Base-by-base conservation (phyloP, 2,797 vertebrate genomes). In the Leucoraja ocellata region DNA sequence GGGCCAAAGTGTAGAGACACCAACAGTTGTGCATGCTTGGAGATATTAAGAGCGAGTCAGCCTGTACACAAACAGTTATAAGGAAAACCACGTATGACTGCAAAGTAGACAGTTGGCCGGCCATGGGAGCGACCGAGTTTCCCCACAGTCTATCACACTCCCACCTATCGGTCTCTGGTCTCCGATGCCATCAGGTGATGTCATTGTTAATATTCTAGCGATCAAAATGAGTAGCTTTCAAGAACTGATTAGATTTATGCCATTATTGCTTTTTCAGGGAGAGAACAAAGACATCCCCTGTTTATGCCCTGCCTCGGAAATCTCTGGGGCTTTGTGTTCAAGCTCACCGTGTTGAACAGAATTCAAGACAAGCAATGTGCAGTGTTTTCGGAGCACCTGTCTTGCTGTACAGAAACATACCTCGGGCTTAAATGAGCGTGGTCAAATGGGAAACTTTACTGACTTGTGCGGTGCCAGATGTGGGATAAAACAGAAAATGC, bases 171-270 rank as follows among this genome's bases (percentile, higher is more conserved):
- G 71, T 3, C 16, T 73, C 18, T 73, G 71, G 71, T 23, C 71
- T 73, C 36, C 84, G 18, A 9, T 9, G n/a, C 81, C 23, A 65
- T 88, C 84, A 88, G 63, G 68, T 88, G 84, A 88, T 68, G 84
- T 88, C 18, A 88, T 68, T 16, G n/a, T 63, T 88, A 65, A 65
- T 68, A 68, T 36, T 65, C 14, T 16, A 88, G 61, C 28, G 32
- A 88, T 10, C 84, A 88, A 68, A 88, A 65, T 88, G 84, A 88
- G 68, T 36, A 68, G 6, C 61, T 0, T 88, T 84, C 84, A 65
- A 84, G 54, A 88, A 68, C 84, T 68, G 61, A 63, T 88, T 68
- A 88, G n/a, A 68, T 88, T 88, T 88, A 88, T 88, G n/a, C n/a
- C 36, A 36, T 88, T 88, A 88, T 36, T 91, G 68, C 10, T 91